phyloP scores from a whole-genome alignment of 2,113 vertebrate genomes.

The Caracal caracal region DNA sequence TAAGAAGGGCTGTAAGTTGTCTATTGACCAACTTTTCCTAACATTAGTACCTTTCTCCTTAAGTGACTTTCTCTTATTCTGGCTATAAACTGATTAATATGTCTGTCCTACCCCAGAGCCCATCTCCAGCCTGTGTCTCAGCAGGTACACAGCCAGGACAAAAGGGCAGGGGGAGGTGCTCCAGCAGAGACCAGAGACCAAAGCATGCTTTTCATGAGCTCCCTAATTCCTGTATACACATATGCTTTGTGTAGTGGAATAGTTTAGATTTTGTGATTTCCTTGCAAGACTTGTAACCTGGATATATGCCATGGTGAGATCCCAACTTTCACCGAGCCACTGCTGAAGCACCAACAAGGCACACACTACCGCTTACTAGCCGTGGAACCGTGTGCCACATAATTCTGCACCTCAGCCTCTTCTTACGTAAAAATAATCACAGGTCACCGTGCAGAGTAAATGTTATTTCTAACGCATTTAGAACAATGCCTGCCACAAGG shows the following conservation, averaged over 20 bases:
- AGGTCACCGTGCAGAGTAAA: not conserved
- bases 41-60: not conserved
- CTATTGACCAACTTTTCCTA: not conserved
- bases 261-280: not conserved
- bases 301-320: not conserved
- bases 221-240: not conserved
- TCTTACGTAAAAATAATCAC: not conserved
- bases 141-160: not conserved
- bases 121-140: not conserved
- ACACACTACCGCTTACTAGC: not conserved
- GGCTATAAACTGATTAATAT: not conserved
- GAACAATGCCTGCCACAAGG: not conserved
- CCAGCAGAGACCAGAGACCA: not conserved
- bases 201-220: not conserved
- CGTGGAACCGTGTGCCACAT: not conserved
- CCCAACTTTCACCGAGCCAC: not conserved
- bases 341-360: not conserved
- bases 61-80: not conserved
- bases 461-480: not conserved
- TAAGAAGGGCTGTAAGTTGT: not conserved
- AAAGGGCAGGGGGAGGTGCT: accelerated
- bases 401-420: not conserved
- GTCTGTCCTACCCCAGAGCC: not conserved
- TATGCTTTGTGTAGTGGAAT: not conserved
- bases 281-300: not conserved